Evolutionary conservation across 2,888 invertebrate species (phyloP), one percentile per base, ranked within the genome.

Genomic region (Desoria tigrina): DNA sequence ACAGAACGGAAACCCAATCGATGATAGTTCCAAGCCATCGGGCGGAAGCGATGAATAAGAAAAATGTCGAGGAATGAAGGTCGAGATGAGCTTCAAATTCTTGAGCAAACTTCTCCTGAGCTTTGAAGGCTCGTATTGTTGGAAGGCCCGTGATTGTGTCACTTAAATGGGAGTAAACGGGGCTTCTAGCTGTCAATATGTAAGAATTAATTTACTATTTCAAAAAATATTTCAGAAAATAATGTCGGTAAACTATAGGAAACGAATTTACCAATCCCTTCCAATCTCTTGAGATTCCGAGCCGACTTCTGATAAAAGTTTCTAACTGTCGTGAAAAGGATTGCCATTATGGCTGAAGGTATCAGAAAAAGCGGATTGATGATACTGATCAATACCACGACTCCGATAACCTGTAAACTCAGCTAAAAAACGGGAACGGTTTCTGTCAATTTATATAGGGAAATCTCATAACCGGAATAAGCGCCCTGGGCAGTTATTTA

Each of bases 11-110:
- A 61, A 94, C 86, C 63, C 61, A 69, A 37, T 72, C 72, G n/a
- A 72, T 82, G 86, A 91, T 91, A 78, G 94, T 90, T 0, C 94
- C 96, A 78, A 98, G 94, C 75, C 96, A 95, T 68, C 96, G 87
- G 16, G 92, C 90, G 6, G 92, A 89, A 0, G 91, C 86, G 61
- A 97, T 86, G 80, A 94, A 94, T 77, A 93, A 83, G 79, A 88
- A 95, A 90, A 92, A 97, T 6, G 96, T 90, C 1, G 73, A 66
- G 2, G 73, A 67, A 61, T 76, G 76, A 4, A 85, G 79, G 78
- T 91, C 86, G 84, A 88, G 81, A 72, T 88, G 84, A 27, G 80
- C 79, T 78, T 91, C 90, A 76, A 92, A 91, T 84, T 78, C 90
- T 88, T 86, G 84, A 51, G 86, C 84, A 51, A 96, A 86, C 24